Conservation (phyloP, 1,140 invertebrate genomes). For the Dermatophagoides farinae region DNA sequence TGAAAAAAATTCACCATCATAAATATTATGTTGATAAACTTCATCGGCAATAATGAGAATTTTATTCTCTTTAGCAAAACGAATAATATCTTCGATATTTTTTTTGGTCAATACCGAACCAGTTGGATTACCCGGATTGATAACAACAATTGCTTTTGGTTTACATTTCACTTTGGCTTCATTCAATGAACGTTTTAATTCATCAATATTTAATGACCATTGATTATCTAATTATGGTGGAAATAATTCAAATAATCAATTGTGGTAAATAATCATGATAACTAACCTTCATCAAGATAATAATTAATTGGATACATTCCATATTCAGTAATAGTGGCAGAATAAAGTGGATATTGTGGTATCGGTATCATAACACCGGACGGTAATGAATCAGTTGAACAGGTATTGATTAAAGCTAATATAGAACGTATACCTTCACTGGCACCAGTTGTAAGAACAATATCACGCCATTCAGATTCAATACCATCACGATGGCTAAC, state of each 20-base stretch:
- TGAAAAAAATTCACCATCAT: constrained; percentile 64
- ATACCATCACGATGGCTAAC: constrained; percentile 65
- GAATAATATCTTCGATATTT: constrained; percentile 80
- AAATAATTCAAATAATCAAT: too few species aligned
- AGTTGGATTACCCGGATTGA: constrained; percentile 97
- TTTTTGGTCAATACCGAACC: constrained; percentile 63
- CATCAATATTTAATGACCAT: constrained; percentile 60
- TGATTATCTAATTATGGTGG: constrained; percentile 47
- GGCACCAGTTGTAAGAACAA: constrained; percentile 72
- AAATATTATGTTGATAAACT: constrained; percentile 82
- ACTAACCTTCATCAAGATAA: constrained; percentile 37
- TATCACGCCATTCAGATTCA: constrained; percentile 47
- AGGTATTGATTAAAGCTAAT: constrained; percentile 10
- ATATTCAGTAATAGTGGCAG: constrained; percentile 77
- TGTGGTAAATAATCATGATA: neutral
- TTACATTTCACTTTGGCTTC: constrained; percentile 44
- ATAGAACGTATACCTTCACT: constrained; percentile 63
- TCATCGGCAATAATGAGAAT: constrained; percentile 87
- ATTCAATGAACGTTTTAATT: constrained; percentile 53
- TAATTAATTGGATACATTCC: constrained; percentile 67
- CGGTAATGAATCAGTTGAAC: constrained; percentile 30
- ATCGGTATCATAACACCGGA: constrained; percentile 86
- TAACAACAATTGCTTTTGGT: constrained; percentile 73
- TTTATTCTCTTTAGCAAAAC: constrained; percentile 68
- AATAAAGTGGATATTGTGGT: constrained; percentile 96